A percentile compares a stretch with the other conserved stretches of the same genome.
Evolutionary conservation across 2,113 vertebrate genomes (phyloP).

Genomic region (Cacatua alba): DNA sequence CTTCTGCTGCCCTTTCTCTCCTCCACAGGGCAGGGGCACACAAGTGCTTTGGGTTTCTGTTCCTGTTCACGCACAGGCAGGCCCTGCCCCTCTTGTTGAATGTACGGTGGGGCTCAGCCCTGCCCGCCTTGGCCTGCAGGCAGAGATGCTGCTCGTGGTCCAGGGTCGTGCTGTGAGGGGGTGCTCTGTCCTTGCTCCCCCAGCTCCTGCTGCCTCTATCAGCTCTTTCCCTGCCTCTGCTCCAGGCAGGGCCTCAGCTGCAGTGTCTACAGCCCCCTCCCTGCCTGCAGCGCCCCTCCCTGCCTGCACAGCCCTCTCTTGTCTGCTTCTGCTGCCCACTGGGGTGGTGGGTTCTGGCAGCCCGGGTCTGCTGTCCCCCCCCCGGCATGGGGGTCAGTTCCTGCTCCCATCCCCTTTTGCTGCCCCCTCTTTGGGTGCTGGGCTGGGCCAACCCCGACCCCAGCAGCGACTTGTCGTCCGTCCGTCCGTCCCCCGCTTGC

Average conservation of each 20-base stretch:
- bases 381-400: not conserved
- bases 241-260: not conserved
- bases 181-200: not conserved
- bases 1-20: constrained; percentile 28
- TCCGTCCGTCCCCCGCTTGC: not conserved
- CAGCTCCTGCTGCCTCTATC: not conserved
- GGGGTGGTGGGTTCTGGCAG: not conserved
- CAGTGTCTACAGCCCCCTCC: not conserved
- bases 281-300: not conserved
- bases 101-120: not conserved
- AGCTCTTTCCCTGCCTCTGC: not conserved
- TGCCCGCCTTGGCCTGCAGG: not conserved
- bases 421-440: not conserved
- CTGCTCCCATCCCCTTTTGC: accelerated
- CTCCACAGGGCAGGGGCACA: not conserved
- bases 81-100: not conserved
- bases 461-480: not conserved
- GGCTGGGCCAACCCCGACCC: not conserved
- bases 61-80: not conserved
- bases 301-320: not conserved
- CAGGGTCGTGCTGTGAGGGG: not conserved
- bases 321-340: not conserved
- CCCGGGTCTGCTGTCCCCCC: not conserved
- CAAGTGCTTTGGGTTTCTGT: constrained; percentile 52
- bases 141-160: not conserved